Evolutionary conservation across 2,888 invertebrate genomes (phyloP), one percentile per base, ranked within the genome.

Genomic region (Lacanobia wlatinum): DNA sequence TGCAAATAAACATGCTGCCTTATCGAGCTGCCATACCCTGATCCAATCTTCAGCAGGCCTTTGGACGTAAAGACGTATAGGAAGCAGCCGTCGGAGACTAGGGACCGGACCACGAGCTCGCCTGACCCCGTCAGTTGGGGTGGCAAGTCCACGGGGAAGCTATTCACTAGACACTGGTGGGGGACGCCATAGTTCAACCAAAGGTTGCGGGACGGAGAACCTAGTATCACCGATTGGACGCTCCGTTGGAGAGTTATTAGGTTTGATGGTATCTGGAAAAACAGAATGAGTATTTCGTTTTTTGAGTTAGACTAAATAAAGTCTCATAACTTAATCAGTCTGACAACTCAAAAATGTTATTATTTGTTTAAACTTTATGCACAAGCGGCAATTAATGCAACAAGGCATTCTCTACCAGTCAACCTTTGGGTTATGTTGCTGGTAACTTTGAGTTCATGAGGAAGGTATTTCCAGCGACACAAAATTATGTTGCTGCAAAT

Each of bases 11-110:
- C 97, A 89, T 98, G 98, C n/a, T 99, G 99, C 93, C 98, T 98
- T 83, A 98, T 97, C 10, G 99, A 99, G 81, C 98, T 98, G 64
- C 98, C 98, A 91, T 98, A 99, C 10, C 99, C 99, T 65, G 99
- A 98, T 23, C 99, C 99, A 78, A 99, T 97, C 96, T 99, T 99
- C 80, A 98, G 96, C 60, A 99, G 96, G 1, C 99, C 98, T 87
- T 97, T 97, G 14, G 98, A 97, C 46, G 98, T 97, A 87, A 98
- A 98, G 43, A 99, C 96, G 93, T 99, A 99, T 67, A 99, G 96
- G 93, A 97, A 99, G 82, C 98, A 97, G 14, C 99, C 99, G 93
- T 99, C 99, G 83, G 98, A 98, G 10, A 98, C 98, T 88, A 99
- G 96, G 6, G 98, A 97, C 66, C 96, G 90, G 4, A 96, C 93